A percentile compares a stretch with the other conserved stretches of the same genome.
These are phyloP conservation scores for Emydura subglobosa DNA, from an alignment of 2,113 vertebrate genomes.

Conservation along the genomic window DNA sequence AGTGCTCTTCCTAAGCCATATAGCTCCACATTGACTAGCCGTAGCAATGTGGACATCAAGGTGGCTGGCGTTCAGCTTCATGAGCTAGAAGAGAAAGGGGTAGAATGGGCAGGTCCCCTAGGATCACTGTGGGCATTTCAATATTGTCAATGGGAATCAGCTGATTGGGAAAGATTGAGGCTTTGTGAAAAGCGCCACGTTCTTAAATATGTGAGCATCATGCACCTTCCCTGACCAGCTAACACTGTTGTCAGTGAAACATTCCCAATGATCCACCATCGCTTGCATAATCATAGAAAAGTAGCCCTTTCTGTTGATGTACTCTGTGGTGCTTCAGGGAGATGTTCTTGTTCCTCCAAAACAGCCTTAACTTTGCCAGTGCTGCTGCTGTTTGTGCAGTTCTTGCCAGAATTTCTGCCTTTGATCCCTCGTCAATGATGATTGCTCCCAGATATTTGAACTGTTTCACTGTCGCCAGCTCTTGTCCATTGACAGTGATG, in stretches of 20 bases:
- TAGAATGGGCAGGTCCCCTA: background rate
- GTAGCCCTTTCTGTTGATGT: background rate
- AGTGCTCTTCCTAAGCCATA: background rate
- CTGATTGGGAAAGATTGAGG: background rate
- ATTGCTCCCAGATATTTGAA: too few species aligned
- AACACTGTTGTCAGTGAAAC: background rate
- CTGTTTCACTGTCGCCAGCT: too few species aligned
- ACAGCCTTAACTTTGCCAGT: too few species aligned
- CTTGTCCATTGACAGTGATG: too few species aligned
- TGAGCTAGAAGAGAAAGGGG: background rate
- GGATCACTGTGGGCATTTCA: background rate
- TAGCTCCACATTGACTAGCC: background rate
- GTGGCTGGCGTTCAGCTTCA: too few species aligned
- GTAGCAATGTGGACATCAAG: background rate
- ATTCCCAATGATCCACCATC: background rate
- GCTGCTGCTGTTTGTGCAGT: too few species aligned
- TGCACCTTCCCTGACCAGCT: background rate
- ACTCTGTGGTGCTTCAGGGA: too few species aligned
- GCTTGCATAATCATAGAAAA: too few species aligned
- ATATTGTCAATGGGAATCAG: background rate
- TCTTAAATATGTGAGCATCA: background rate
- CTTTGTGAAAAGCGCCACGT: background rate
- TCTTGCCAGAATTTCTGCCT: too few species aligned
- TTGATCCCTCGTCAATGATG: too few species aligned
- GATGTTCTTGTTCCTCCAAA: too few species aligned